Percentiles rank a stretch among this genome's conserved stretches.
Evolutionary conservation across 2,113 vertebrate species (phyloP).

Genomic region (Galeopterus variegatus): DNA sequence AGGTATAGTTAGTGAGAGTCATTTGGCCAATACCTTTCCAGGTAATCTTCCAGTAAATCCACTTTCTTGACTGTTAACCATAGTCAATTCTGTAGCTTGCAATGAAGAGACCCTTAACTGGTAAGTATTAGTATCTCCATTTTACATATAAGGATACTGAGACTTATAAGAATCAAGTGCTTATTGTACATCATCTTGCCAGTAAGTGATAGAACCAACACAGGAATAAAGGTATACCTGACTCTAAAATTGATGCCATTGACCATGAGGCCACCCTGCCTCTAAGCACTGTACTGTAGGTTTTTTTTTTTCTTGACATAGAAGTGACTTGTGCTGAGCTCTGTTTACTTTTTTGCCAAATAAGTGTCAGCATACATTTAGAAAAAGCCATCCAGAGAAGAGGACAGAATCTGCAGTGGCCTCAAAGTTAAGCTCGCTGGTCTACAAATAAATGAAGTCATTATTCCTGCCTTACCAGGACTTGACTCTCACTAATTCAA

Average conservation of each 20-base stretch:
- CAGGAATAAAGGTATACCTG: background rate
- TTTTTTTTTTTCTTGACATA: constrained; percentile 7
- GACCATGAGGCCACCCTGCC: background rate
- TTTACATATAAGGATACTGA: background rate
- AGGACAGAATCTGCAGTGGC: background rate
- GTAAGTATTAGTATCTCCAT: background rate
- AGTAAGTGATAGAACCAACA: background rate
- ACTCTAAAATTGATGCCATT: background rate
- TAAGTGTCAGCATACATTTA: background rate
- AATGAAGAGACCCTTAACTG: background rate
- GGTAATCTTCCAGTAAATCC: background rate
- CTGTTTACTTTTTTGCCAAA: constrained; percentile 15
- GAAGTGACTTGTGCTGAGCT: background rate
- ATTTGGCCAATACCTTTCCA: background rate
- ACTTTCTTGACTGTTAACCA: background rate
- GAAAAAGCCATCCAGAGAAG: background rate
- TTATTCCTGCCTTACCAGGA: background rate
- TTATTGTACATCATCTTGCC: constrained; percentile 1
- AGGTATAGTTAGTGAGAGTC: background rate
- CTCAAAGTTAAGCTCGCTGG: background rate
- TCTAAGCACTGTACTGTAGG: background rate
- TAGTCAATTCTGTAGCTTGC: background rate
- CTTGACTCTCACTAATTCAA: background rate
- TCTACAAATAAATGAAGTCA: background rate
- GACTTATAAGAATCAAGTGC: background rate